These are phyloP conservation scores for Atherix ibis DNA, from an alignment of 2,888 invertebrate genomes.

Conservation along the genomic window DNA sequence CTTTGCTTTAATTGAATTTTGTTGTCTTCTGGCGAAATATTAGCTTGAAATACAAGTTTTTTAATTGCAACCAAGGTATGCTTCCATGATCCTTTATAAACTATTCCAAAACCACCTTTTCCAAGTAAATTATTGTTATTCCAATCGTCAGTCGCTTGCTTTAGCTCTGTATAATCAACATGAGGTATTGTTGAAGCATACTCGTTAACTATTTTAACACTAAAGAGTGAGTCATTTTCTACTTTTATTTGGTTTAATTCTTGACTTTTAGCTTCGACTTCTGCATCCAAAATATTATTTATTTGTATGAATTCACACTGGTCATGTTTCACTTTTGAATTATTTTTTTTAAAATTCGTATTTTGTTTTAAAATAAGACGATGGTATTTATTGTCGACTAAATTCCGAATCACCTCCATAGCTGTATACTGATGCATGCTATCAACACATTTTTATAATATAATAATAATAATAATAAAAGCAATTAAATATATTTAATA, in stretches of 20 bases:
- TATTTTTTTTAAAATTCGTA: slow-evolving; percentile 9
- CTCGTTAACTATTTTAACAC: slow-evolving; percentile 29
- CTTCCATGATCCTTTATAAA: slow-evolving; percentile 78
- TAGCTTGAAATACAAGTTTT: slow-evolving; percentile 45
- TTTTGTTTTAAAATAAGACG: slow-evolving; percentile 29
- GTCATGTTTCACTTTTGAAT: neutral
- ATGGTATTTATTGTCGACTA: slow-evolving; percentile 51
- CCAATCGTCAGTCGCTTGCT: slow-evolving; percentile 67
- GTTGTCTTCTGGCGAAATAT: slow-evolving; percentile 19
- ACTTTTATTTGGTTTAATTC: neutral
- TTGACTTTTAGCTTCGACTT: neutral
- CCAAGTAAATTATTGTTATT: slow-evolving; percentile 53
- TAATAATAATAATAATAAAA: neutral
- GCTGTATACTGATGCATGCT: slow-evolving; percentile 62
- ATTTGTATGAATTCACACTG: too few species aligned
- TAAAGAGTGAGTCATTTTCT: slow-evolving; percentile 15
- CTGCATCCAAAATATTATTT: slow-evolving; percentile 5
- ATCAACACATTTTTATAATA: slow-evolving; percentile 1
- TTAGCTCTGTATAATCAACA: slow-evolving; percentile 63
- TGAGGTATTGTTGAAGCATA: slow-evolving; percentile 40
- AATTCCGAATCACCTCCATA: slow-evolving; percentile 49
- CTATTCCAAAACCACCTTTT: slow-evolving; percentile 83
- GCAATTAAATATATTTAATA: slow-evolving; percentile 9
- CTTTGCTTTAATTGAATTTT: slow-evolving; percentile 46
- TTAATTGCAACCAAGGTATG: slow-evolving; percentile 79